These are phyloP conservation scores for Columba janthina DNA, from an alignment of 2,113 vertebrate species.

Conservation along the genomic window DNA sequence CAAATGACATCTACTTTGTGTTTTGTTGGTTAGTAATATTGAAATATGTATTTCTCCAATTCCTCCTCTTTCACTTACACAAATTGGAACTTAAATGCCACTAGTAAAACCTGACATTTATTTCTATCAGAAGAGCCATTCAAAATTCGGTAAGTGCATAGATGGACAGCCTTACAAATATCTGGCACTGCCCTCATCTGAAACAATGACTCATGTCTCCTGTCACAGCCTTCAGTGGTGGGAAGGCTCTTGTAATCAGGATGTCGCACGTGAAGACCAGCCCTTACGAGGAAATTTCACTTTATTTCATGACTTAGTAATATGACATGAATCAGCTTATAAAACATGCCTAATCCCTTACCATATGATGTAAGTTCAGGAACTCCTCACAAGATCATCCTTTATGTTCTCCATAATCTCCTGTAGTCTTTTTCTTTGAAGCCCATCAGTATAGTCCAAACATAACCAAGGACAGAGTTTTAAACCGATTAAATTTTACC, in stretches of 20 bases:
- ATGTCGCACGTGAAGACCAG: neutral
- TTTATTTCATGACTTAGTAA: neutral
- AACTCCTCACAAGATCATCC: neutral
- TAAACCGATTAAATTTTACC: neutral
- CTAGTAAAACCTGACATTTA: neutral
- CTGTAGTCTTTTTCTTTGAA: neutral
- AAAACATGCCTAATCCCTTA: neutral
- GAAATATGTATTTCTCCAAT: neutral
- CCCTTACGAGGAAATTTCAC: neutral
- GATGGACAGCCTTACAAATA: neutral
- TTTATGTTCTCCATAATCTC: neutral
- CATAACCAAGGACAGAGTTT: neutral
- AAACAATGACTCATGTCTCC: neutral
- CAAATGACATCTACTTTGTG: neutral
- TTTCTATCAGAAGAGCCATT: neutral
- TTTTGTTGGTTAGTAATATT: neutral
- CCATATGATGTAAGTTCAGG: neutral
- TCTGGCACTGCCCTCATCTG: neutral
- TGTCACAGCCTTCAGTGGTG: neutral
- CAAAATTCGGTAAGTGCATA: neutral
- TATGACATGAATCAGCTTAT: neutral
- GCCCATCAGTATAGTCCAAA: neutral
- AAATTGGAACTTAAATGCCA: neutral
- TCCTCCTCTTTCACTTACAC: neutral
- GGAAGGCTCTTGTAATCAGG: neutral